phyloP scores from a whole-genome alignment of 2,113 vertebrate species.

The Lagopus muta region DNA sequence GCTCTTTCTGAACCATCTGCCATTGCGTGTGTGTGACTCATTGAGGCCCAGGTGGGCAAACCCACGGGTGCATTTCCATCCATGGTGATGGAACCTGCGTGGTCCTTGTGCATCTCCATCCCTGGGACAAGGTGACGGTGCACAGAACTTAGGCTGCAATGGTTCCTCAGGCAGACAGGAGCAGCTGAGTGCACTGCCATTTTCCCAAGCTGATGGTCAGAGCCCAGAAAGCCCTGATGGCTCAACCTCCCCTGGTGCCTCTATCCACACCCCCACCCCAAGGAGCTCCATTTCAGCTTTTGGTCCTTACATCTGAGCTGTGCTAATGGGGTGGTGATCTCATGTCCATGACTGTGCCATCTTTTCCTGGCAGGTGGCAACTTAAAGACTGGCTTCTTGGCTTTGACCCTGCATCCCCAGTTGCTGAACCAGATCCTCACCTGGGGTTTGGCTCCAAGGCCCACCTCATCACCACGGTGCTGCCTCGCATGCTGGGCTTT shows the following conservation, averaged over 20 bases:
- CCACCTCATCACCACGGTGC: accelerated
- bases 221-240: not conserved
- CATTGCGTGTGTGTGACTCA: accelerated
- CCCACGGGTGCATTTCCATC: not conserved
- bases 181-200: not conserved
- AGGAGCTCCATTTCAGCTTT: not conserved
- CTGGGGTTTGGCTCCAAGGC: not conserved
- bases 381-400: not conserved
- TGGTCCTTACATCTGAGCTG: accelerated
- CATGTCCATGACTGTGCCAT: not conserved
- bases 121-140: not conserved
- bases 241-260: not conserved
- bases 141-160: not conserved
- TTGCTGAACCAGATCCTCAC: not conserved
- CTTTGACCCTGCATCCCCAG: not conserved
- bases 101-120: no score
- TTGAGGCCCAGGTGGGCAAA: not conserved
- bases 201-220: not conserved
- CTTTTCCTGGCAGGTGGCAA: not conserved
- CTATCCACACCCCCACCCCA: not conserved
- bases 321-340: no score
- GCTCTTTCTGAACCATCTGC: not conserved
- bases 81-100: no score
- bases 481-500: not conserved
- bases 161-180: not conserved